Evolutionary conservation across 53 echinoderm and acorn worm genomes (phyloP).

Genomic region (Patiria pectinifera): DNA sequence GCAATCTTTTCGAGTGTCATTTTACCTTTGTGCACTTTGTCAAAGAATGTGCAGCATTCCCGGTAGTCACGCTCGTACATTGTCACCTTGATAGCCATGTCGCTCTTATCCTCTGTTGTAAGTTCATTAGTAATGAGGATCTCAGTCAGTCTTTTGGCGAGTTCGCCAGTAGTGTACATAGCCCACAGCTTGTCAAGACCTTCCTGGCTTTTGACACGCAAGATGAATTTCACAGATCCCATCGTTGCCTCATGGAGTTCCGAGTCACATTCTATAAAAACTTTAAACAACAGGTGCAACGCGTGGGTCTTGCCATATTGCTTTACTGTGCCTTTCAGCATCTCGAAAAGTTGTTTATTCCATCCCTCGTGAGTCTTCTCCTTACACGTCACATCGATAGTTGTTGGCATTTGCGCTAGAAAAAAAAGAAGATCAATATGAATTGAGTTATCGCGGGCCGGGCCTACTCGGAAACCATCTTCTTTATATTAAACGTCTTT

Average conservation of each 20-base stretch:
- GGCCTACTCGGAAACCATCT: too few relatives aligned
- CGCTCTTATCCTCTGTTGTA: conserved; percentile 16
- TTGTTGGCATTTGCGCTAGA: background rate
- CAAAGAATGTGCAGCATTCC: conserved; percentile 1
- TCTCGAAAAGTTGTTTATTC: background rate
- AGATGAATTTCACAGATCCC: background rate
- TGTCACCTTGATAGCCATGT: conserved; percentile 24
- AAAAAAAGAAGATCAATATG: background rate
- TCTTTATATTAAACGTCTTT: too few relatives aligned
- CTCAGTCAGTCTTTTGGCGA: conserved; percentile 22
- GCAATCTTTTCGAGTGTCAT: background rate
- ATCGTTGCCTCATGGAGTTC: background rate
- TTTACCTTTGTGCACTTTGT: background rate
- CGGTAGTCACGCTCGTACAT: conserved; percentile 13
- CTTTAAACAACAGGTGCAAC: background rate
- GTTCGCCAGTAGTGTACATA: conserved; percentile 12
- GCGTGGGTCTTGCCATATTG: background rate
- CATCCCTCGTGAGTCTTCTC: background rate
- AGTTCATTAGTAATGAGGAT: conserved; percentile 39
- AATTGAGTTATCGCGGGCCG: too few relatives aligned
- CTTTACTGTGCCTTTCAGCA: background rate
- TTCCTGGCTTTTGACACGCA: conserved; percentile 6
- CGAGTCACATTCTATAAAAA: background rate
- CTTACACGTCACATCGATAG: background rate
- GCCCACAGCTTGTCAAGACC: conserved; percentile 43